Evolutionary conservation across 2,113 vertebrate genomes (phyloP).

Genomic region (Spheniscus mendiculus): DNA sequence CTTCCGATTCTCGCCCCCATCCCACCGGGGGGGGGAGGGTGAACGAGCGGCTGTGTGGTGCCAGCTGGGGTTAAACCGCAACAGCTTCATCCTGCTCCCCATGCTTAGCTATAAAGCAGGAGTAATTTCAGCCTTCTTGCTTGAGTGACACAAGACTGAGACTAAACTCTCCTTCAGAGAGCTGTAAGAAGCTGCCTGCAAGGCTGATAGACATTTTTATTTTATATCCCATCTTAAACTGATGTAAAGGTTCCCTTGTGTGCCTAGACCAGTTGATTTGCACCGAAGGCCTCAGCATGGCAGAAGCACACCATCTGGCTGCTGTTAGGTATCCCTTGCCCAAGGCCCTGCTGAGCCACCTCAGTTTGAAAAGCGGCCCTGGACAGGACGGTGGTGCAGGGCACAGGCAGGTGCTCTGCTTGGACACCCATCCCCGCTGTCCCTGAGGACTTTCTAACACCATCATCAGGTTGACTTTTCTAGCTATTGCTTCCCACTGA

Average conservation of each 20-base stretch:
- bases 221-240: not conserved
- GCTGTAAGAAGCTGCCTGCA: not conserved
- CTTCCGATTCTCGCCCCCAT: too few species aligned
- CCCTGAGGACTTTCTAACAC: not conserved
- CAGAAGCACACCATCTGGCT: not conserved
- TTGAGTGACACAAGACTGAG: not conserved
- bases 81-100: not conserved
- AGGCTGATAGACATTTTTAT: not conserved
- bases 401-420: not conserved
- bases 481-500: not conserved
- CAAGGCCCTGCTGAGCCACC: not conserved
- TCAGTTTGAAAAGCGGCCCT: not conserved
- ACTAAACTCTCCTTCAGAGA: not conserved
- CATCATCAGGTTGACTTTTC: not conserved
- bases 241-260: not conserved
- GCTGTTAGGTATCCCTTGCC: rapidly evolving
- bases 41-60: too few species aligned
- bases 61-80: too few species aligned
- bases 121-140: not conserved
- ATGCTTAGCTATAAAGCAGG: not conserved
- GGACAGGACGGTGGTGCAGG: rapidly evolving
- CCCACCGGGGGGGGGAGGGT: too few species aligned
- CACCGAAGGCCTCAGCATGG: not conserved
- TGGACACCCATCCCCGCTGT: rapidly evolving
- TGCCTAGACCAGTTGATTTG: not conserved